Conservation (phyloP, 2,797 vertebrate species). For the Spatula versicolor region DNA sequence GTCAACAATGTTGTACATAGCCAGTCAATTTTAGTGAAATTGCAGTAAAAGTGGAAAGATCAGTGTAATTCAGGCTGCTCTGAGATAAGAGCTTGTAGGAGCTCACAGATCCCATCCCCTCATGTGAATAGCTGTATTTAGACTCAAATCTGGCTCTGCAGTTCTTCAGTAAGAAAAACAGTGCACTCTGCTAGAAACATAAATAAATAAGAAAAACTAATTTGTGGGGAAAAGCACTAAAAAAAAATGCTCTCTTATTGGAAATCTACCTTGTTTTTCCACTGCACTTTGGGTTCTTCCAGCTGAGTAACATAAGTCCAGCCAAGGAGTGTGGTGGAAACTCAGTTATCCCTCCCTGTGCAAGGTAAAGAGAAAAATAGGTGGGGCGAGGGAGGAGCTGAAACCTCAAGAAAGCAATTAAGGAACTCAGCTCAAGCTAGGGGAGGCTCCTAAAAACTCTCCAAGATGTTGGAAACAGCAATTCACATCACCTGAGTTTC, state of each 20-base stretch:
- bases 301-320: background rate
- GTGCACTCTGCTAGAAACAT: background rate
- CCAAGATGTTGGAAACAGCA: background rate
- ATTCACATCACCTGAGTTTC: background rate
- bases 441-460: background rate
- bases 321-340: background rate
- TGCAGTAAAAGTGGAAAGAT: background rate
- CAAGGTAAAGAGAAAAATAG: background rate
- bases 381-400: background rate
- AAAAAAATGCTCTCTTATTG: background rate
- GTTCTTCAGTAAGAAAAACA: background rate
- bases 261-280: background rate
- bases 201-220: conserved; percentile 20
- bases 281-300: background rate
- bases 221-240: background rate
- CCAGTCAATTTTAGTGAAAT: background rate
- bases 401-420: background rate
- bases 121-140: background rate
- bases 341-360: background rate
- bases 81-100: background rate
- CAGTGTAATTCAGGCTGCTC: background rate
- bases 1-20: accelerated
- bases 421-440: background rate
- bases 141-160: background rate
- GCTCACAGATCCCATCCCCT: background rate